Evolutionary conservation across 2,797 vertebrate species (phyloP).

Genomic region (Ctenosaura bakeri): DNA sequence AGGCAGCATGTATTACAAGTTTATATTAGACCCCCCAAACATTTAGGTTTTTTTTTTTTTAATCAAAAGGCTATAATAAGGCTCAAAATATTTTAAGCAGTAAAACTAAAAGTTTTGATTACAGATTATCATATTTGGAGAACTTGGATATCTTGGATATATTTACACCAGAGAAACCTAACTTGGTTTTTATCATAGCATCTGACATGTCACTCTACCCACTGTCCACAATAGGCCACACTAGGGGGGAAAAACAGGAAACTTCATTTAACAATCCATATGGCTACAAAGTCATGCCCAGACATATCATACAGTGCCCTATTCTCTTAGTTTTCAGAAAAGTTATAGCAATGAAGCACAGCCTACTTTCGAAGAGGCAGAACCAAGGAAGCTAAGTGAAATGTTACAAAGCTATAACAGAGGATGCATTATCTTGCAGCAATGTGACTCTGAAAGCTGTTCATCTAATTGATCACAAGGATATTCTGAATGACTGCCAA

Average conservation of each 20-base stretch:
- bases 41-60: too few relatives aligned
- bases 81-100: neutral
- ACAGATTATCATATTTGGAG: neutral
- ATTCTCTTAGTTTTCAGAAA: neutral
- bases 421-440: neutral
- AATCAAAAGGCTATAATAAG: neutral
- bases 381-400: neutral
- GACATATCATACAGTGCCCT: neutral
- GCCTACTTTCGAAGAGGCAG: neutral
- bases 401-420: neutral
- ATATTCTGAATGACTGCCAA: slow-evolving; percentile 17
- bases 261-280: neutral
- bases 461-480: slow-evolving; percentile 3
- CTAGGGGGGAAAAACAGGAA: neutral
- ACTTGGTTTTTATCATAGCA: neutral
- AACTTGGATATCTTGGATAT: neutral
- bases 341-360: neutral
- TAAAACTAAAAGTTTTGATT: neutral
- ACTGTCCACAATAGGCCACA: neutral
- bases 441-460: neutral
- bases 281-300: neutral
- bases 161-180: slow-evolving; percentile 21
- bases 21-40: too few relatives aligned
- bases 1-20: too few relatives aligned
- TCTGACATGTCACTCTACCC: neutral